Conservation (phyloP, 2,797 vertebrate genomes). For the Sebastes taczanowskii region DNA sequence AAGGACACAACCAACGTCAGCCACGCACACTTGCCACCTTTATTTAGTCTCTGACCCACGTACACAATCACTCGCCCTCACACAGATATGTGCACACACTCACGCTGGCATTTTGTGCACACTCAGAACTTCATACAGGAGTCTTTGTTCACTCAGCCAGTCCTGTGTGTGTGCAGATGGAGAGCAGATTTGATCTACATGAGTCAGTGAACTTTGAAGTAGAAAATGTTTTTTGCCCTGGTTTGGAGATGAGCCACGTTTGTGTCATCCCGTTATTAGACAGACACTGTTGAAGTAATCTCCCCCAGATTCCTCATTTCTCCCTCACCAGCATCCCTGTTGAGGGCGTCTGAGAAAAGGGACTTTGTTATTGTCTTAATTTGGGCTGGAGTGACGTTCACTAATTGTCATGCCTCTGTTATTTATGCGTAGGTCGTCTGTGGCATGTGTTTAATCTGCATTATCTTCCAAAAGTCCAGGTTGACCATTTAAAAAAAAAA, state of each 20-base stretch:
- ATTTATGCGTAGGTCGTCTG: constrained; percentile 27
- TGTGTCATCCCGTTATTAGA: constrained; percentile 53
- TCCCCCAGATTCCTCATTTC: constrained; percentile 36
- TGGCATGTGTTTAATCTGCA: constrained; percentile 5
- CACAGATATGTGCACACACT: constrained; percentile 25
- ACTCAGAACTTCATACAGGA: constrained; percentile 38
- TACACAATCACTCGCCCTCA: constrained; percentile 17
- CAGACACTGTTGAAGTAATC: constrained; percentile 21
- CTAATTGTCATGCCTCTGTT: constrained; percentile 29
- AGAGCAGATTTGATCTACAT: constrained; percentile 58
- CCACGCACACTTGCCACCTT: constrained; percentile 29
- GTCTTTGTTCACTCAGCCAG: constrained; percentile 53
- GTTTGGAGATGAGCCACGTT: constrained; percentile 54
- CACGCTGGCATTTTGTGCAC: not conserved
- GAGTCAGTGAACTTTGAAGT: constrained; percentile 67
- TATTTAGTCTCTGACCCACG: constrained; percentile 58
- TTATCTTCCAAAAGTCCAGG: not conserved
- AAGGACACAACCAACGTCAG: constrained; percentile 40
- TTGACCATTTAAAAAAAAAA: not conserved
- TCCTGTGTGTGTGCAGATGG: not conserved
- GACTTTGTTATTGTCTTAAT: constrained; percentile 31
- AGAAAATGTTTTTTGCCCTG: constrained; percentile 56
- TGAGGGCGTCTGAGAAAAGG: constrained; percentile 9
- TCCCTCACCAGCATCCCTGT: constrained; percentile 7
- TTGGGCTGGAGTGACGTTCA: constrained; percentile 13